A percentile compares a stretch with the other conserved stretches of the same genome.
Evolutionary conservation across 1,140 invertebrate genomes (phyloP).

Genomic region (Daktulosphaira vitifoliae): DNA sequence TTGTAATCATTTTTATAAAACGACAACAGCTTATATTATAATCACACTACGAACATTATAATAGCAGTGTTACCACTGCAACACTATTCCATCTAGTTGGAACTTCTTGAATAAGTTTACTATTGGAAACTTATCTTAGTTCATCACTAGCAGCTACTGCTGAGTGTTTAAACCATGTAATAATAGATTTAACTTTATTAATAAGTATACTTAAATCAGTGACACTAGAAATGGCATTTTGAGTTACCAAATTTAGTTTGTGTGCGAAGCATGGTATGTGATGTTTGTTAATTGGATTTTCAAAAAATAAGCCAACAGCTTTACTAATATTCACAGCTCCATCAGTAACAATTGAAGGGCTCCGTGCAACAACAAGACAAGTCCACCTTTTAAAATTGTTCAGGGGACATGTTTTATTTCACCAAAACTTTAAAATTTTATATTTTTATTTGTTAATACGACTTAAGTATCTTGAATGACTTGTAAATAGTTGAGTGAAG

Average conservation of each 20-base stretch:
- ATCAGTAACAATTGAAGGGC: too few relatives aligned
- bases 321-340: not conserved
- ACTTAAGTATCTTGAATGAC: too few relatives aligned
- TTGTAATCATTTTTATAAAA: too few relatives aligned
- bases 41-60: too few relatives aligned
- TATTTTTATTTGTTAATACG: too few relatives aligned
- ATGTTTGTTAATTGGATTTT: not conserved
- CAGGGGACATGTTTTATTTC: too few relatives aligned
- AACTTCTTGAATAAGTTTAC: slow-evolving; percentile 40
- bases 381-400: too few relatives aligned
- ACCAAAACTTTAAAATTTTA: too few relatives aligned
- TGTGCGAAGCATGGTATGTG: slow-evolving; percentile 5
- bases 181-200: slow-evolving; percentile 35
- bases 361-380: too few relatives aligned
- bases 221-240: not conserved
- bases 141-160: slow-evolving; percentile 36
- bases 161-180: slow-evolving; percentile 35
- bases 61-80: too few relatives aligned
- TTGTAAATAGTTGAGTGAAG: too few relatives aligned
- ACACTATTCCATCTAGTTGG: slow-evolving; percentile 43
- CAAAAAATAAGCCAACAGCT: slow-evolving; percentile 4
- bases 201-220: slow-evolving; percentile 10
- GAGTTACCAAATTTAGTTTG: not conserved
- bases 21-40: too few relatives aligned
- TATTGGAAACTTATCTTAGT: slow-evolving; percentile 30